Evolutionary conservation across 2,113 vertebrate species (phyloP), one percentile per base, ranked within the genome.

Genomic region (Sclerurus mexicanus): DNA sequence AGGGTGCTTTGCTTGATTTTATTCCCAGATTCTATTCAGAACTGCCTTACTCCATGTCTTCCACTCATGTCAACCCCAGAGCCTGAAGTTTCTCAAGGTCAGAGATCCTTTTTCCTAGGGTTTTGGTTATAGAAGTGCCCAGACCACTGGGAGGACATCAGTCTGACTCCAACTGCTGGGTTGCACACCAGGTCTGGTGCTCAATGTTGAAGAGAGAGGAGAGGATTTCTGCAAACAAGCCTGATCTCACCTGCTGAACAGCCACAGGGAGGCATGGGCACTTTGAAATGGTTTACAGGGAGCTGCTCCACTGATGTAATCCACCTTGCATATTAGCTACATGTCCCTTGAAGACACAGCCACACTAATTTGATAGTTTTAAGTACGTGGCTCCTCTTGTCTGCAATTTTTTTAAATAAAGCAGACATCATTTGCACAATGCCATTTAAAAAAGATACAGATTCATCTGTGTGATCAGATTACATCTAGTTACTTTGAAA

Each of bases 31-130:
- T 68, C 50, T 44, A 5, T n/a, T 67, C 17, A 87, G 58, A 94
- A 1, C 4, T 74, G 5, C 28, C 5, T 85, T 85, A 74, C 6
- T 84, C 66, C 40, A 33, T 8, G 1, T 35, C 50, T 77, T 90
- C 40, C 14, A 35, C 21, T 46, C 4, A 3, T 0, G 5, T 33
- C 23, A 73, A 0, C 25, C 7, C 33, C 63, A 84, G 8, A 13
- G 6, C 28, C 20, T 77, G 76, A 77, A 62, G 27, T 78, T 88
- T 84, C 55, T 76, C 4, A 6, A 42, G 15, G 10, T 30, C 15
- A 73, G 16, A 39, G 40, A 31, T 79, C 3, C 4, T 82, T 87
- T 67, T 59, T 15, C 28, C 59, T 19, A 23, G 7, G 23, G 19
- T 89, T 83, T 86, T 77, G 22, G 37, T n/a, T 18, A 4, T 2